Base-by-base conservation (phyloP, 30 jellyfish, hydroid and myxozoan species). In the Pelagia noctiluca region DNA sequence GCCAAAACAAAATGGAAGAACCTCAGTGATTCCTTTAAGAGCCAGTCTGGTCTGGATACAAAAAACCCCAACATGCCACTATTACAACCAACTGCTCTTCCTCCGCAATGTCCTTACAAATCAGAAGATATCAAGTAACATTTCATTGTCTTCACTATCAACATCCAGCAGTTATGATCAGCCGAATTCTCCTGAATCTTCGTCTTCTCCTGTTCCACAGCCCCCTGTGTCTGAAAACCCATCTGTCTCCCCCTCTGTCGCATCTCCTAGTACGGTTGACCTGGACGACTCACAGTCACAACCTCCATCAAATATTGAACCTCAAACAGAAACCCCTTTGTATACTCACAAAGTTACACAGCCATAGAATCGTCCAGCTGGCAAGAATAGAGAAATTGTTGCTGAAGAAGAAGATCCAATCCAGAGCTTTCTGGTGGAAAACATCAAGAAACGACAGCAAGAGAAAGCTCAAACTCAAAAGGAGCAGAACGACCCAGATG, bases 51-150 rank as follows among this genome's bases (percentile, higher is more conserved):
- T 31, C 80, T 66, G 80, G 61, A 16, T 34, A 3, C 32, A 5
- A 8, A 8, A 66, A 66, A 66, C 38, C n/a, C 80, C 80, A 34
- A 66, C 53, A 2, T 66, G 80, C 80, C 80, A 61, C 12, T 66
- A 66, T 31, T 66, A 66, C 80, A 30, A 31, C 48, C 61, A 66
- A 31, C 10, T 25, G 60, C 8, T 61, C 29, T 66, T 66, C 80
- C 80, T 63, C 36, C 80, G 60, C 29, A 19, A 31, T 66, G 80
- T 66, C 1, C 29, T 66, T 13, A 66, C 80, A 24, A 66, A 66
- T 66, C 80, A 32, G 36, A 57, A 31, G 24, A 66, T 2, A 37
- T 31, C 36, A 26, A 66, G 80, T 66, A 66, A 66, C 24, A 22
- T 26, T 66, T 13, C 60, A 66, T 36, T 23, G 2, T 61, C 61